phyloP scores from a whole-genome alignment of 1,140 invertebrate genomes.

The Leptinotarsa defecta region DNA sequence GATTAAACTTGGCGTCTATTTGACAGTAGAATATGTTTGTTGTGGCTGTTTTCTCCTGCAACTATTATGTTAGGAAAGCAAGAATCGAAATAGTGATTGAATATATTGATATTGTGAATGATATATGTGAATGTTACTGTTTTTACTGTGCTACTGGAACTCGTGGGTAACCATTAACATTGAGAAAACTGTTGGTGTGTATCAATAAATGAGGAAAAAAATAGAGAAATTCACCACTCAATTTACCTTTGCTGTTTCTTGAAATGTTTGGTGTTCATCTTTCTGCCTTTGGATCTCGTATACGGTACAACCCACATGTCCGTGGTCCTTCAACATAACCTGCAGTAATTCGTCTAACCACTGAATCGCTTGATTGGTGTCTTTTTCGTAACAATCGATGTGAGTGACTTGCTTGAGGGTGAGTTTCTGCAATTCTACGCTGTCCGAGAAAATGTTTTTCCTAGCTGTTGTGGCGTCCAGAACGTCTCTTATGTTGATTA shows the following conservation, averaged over 20 bases:
- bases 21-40: no score
- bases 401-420: slow-evolving; percentile 77
- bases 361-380: slow-evolving; percentile 73
- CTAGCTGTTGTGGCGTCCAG: slow-evolving; percentile 68
- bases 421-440: slow-evolving; percentile 72
- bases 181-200: no score
- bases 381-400: slow-evolving; percentile 75
- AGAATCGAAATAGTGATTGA: no score
- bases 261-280: slow-evolving; percentile 75
- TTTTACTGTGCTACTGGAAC: no score
- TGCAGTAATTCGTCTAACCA: slow-evolving; percentile 77
- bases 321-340: slow-evolving; percentile 71
- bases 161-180: no score
- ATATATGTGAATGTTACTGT: no score
- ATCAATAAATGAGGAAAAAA: no score
- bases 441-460: slow-evolving; percentile 68
- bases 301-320: slow-evolving; percentile 72
- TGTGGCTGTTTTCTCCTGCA: no score
- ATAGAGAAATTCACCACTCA: neutral
- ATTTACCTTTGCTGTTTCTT: slow-evolving; percentile 73
- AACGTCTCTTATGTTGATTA: slow-evolving; percentile 71
- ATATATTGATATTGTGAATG: no score
- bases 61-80: no score
- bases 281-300: slow-evolving; percentile 77
- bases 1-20: no score